Evolutionary conservation across 2,888 invertebrate genomes (phyloP), one percentile per base, ranked within the genome.

Genomic region (Petrolisthes manimaculis): DNA sequence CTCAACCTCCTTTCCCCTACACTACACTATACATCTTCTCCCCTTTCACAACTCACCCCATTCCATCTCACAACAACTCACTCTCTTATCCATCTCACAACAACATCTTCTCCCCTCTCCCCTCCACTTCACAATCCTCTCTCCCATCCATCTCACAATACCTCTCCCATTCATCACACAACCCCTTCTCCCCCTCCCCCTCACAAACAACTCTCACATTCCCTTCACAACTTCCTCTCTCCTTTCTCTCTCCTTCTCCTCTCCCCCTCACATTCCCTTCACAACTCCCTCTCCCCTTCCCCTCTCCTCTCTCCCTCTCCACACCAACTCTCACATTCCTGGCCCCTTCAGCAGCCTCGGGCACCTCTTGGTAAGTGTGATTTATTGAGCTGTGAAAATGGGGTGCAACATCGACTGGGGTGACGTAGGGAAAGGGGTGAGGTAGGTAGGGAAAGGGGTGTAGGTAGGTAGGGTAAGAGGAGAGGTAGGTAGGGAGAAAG

Each of bases 301-400:
- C 21, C 37, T n/a, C 9, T 1, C 77, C 12, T 51, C 77, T 6
- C 18, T 9, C 37, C 53, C n/a, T 51, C 37, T 37, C 77, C 4
- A 3, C 12, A 77, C 3, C 51, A n/a, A 51, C 77, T 8, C 77
- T 53, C 51, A 77, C 77, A 53, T 77, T 53, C 77, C 77, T 77
- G 51, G 51, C 37, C 53, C n/a, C 77, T 77, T 37, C 77, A 77
- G 12, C 8, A 12, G 37, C 77, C 79, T 51, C 4, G 37, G 79
- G 79, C 79, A n/a, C 1, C 14, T 54, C 79, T 14, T 4, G 55
- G 54, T n/a, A 79, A 79, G 79, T 79, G 79, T 79, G 79, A 79
- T 79, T 79, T 79, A 79, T 79, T 54, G 79, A 5, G 79, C n/a
- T 54, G 79, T 79, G 54, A 79, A 79, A 79, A 79, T 79, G 54